Conservation (phyloP, 2,797 vertebrate species). For the Argentina silus region DNA sequence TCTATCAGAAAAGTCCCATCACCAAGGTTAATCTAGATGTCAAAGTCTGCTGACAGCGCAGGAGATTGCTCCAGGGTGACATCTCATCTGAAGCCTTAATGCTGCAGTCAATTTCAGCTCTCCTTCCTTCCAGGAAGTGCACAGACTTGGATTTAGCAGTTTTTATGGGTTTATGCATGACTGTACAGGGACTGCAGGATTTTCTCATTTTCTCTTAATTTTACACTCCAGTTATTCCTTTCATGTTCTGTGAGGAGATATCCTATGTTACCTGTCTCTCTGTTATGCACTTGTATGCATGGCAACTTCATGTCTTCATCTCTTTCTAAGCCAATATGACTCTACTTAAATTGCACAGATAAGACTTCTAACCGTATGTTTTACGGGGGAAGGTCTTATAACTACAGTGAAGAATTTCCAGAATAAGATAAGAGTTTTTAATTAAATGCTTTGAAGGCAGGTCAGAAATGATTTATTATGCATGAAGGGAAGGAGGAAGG, state of each 20-base stretch:
- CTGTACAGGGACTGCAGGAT: neutral
- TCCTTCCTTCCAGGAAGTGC: neutral
- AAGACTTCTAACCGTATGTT: constrained; percentile 17
- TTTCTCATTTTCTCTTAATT: constrained; percentile 16
- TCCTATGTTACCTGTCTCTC: neutral
- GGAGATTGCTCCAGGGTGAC: constrained; percentile 83
- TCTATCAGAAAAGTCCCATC: constrained; percentile 74
- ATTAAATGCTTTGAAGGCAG: constrained; percentile 44
- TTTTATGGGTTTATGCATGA: neutral
- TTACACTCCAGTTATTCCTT: constrained; percentile 6
- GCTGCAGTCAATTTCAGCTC: constrained; percentile 80
- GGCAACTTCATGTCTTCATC: no score
- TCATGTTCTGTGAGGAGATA: neutral
- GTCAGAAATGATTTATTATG: constrained; percentile 11
- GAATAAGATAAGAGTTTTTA: constrained; percentile 42
- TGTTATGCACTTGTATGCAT: no score
- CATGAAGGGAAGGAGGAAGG: constrained; percentile 11
- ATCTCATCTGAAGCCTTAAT: constrained; percentile 71
- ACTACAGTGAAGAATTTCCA: constrained; percentile 22
- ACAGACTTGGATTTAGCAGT: neutral
- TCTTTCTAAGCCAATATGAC: no score
- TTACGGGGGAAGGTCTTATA: constrained; percentile 13
- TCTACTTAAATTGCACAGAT: constrained; percentile 31
- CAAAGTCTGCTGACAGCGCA: constrained; percentile 83
- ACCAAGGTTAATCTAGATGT: constrained; percentile 93